Conservation (phyloP, 2,888 invertebrate species). For the Anagyrus pseudococci region DNA sequence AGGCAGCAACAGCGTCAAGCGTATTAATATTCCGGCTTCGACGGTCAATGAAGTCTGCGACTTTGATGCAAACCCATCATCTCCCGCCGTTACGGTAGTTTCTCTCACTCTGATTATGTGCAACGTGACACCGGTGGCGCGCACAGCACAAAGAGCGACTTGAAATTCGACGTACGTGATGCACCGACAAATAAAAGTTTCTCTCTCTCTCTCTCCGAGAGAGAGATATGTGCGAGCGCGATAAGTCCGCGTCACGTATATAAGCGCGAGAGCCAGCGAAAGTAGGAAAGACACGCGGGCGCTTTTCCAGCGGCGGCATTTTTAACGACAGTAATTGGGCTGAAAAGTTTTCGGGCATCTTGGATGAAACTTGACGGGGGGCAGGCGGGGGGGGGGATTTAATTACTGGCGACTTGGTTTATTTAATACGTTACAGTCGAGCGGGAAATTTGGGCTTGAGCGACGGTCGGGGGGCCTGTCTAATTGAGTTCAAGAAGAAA, state of each 20-base stretch:
- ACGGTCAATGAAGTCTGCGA: constrained; percentile 23
- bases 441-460: background rate
- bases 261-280: no score
- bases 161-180: constrained; percentile 10
- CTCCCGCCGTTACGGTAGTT: background rate
- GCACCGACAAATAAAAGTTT: background rate
- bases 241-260: no score
- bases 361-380: no score
- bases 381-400: no score
- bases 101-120: constrained; percentile 6
- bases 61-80: background rate
- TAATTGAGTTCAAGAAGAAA: no score
- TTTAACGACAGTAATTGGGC: no score
- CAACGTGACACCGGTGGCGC: constrained; percentile 8
- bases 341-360: no score
- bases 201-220: no score
- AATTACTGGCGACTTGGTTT: no score
- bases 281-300: no score
- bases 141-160: constrained; percentile 10
- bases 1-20: background rate
- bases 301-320: constrained; percentile 4
- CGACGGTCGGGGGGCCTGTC: constrained; percentile 13
- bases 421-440: no score
- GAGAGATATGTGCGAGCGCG: no score
- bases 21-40: constrained; percentile 29